Evolutionary conservation across 2,797 vertebrate genomes (phyloP), one percentile per base, ranked within the genome.

Genomic region (Phalanger gymnotis): DNA sequence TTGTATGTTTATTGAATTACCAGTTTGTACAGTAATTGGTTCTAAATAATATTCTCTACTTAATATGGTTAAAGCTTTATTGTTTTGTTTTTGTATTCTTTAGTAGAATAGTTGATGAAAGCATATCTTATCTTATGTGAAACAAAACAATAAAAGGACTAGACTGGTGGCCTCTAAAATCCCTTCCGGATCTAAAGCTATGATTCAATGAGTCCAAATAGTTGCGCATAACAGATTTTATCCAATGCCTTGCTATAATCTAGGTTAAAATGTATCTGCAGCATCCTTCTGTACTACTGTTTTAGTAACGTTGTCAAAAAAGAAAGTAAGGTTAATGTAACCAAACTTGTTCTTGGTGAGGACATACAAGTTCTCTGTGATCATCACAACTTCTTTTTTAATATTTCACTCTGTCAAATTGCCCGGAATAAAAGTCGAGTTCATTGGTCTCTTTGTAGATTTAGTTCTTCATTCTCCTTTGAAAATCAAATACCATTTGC

Each of bases 11-110:
- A 11, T 5, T n/a, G 53, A 96, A 56, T 57, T 5, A 0, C 92
- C 87, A 56, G 30, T 92, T 95, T 92, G 52, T 94, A 47, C 51
- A 91, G 92, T 93, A 96, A 95, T 97, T 91, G 4, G 54, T 34
- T 40, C 57, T 19, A n/a, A 40, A 27, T 94, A 66, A 3, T 34
- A 5, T 40, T 87, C 91, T 54, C 91, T 87, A 14, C 54, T 97
- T 94, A 54, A n/a, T n/a, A 11, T 94, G 58, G 47, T 93, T 92
- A 40, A 91, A 2, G 81, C 90, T 94, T 95, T 93, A 40, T 4
- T 58, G 56, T 81, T 93, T 94, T 53, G n/a, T 19, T 81, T 95
- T 94, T 12, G 40, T 93, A 54, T 31, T 14, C 10, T 93, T 91
- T 92, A 52, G 53, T 90, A 90, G 53, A 92, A 31, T 57, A 31